Base-by-base conservation (phyloP, 2,797 vertebrate genomes). In the Jordanella pulchra region DNA sequence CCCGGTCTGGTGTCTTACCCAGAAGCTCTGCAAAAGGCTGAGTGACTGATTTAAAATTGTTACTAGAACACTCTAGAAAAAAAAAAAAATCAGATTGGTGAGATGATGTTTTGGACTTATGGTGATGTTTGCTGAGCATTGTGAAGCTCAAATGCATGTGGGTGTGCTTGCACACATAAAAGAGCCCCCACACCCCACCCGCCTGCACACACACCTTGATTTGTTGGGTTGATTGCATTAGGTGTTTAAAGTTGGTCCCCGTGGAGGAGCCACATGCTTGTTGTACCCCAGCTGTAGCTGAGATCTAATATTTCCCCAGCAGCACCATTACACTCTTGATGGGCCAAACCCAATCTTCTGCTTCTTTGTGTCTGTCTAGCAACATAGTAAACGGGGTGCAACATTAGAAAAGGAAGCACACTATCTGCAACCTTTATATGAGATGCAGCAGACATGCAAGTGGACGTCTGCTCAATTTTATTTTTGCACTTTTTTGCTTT, bases 261-360 rank as follows among this genome's bases (percentile, higher is more conserved):
- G 79, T 78, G 87, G 92, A 92, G 92, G 86, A 87, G 81, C 82
- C 84, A 81, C 87, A 84, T 89, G 90, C 82, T 90, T 72, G 65
- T 84, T 89, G 90, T 89, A 90, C 83, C 89, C 86, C 93, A 94
- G 92, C 93, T 93, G 93, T 89, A 91, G 91, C 88, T 65, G 65
- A 88, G 90, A 92, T 93, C 93, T 93, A 93, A 94, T 94, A 94
- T 93, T 81, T 79, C 67, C 87, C 82, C 87, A 87, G 75, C 87
- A 80, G 85, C 84, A 89, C 89, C 88, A 87, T 88, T 83, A 88
- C 86, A 86, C 87, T 91, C 89, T 92, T 89, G 81, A 86, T 90
- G 89, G 88, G 80, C 87, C 85, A 86, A 91, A 91, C 88, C 86
- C 91, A 86, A 87, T 92, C 83, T 91, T 87, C 76, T 76, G 68